Percentiles rank a stretch among this genome's conserved stretches.
Evolutionary conservation across 2,113 vertebrate genomes (phyloP).

Genomic region (Heterotilapia buettikoferi): DNA sequence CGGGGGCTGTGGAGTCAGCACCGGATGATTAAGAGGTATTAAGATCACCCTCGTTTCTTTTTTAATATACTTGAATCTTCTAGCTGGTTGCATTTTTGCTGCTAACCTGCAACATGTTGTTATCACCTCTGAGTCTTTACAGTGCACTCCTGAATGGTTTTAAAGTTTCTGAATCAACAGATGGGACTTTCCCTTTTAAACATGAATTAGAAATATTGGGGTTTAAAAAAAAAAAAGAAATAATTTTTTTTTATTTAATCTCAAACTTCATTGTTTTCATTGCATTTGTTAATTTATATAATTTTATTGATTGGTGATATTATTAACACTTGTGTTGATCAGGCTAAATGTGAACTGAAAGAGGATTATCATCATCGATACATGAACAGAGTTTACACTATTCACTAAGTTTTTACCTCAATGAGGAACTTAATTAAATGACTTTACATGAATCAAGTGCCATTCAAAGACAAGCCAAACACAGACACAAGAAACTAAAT

Average conservation of each 20-base stretch:
- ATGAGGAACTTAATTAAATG: background rate
- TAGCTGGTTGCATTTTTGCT: background rate
- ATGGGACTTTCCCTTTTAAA: background rate
- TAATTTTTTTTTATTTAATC: background rate
- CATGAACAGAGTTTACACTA: background rate
- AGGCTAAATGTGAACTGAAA: background rate
- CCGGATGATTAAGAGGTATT: background rate
- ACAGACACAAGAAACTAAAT: background rate
- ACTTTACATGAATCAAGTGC: background rate
- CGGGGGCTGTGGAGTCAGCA: background rate
- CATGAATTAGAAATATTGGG: background rate
- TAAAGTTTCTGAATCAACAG: background rate
- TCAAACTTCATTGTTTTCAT: background rate
- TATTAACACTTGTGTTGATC: background rate
- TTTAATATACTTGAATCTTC: background rate
- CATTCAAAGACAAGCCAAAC: background rate
- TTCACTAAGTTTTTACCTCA: background rate
- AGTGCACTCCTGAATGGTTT: background rate
- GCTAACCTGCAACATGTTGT: background rate
- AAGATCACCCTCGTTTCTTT: background rate
- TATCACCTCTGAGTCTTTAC: background rate
- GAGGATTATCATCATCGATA: background rate
- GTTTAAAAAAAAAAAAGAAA: fast-evolving
- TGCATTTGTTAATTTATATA: background rate
- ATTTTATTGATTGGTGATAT: background rate